Evolutionary conservation across 1,140 invertebrate species (phyloP), one percentile per base, ranked within the genome.

Genomic region (Hetaerina americana): DNA sequence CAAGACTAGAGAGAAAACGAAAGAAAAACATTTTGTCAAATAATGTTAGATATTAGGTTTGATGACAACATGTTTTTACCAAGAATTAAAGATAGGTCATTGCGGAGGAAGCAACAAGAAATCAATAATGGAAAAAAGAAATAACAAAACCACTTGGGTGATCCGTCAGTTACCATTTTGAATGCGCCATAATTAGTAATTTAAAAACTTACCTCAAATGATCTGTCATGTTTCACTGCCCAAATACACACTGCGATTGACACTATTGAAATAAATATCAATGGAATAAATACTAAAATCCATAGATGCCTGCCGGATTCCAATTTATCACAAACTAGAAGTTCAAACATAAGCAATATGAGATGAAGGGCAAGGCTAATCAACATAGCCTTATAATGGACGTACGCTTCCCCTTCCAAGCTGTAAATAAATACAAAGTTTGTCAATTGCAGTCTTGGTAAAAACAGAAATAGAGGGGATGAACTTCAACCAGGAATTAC

Each of bases 231-330:
- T 84, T 97, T 97, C 0, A 98, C 92, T 74, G 95, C 93, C 97
- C 97, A 99, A 77, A 99, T 94, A 80, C 95, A 97, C 40, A 97
- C 93, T 18, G 93, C 94, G 76, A 98, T 96, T 68, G 95, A 97
- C 28, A 98, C 89, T 75, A 98, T 91, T 29, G 95, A 97, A 75
- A 97, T 94, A 80, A 97, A 96, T 78, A 98, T 95, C 57, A 98
- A 84, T 15, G 96, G 96, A 82, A 97, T 95, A 81, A 98, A 98
- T 57, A 97, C 94, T 72, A 98, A 86, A 76, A 96, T 95, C 96
- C 94, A 97, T 24, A 94, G 81, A 82, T 97, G 94, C 72, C 92
- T 86, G n/a, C 86, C 84, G 22, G 91, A 93, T 78, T 96, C 92
- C 69, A 99, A 82, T 82, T 97, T 96, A 83, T 98, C 93, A 83